phyloP scores from a whole-genome alignment of 2,797 vertebrate genomes.

The Premnoplex brunnescens region DNA sequence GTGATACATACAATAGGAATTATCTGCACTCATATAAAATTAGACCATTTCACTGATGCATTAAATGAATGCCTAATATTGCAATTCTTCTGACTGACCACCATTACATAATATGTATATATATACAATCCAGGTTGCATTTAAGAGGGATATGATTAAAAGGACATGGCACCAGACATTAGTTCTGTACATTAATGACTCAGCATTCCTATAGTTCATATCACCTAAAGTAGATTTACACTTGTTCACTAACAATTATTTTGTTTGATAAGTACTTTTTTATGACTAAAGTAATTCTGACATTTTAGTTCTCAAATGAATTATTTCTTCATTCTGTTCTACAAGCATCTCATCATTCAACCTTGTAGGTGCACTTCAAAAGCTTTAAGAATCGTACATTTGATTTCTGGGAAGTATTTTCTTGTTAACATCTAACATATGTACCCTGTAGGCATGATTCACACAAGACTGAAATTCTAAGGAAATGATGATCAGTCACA shows the following conservation, averaged over 20 bases:
- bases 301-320: neutral
- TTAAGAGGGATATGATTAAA: neutral
- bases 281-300: neutral
- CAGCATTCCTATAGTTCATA: neutral
- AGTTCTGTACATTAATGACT: neutral
- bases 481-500: conserved; percentile 80
- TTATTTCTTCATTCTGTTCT: neutral
- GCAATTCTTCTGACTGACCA: neutral
- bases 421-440: conserved; percentile 85
- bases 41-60: neutral
- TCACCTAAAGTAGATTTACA: neutral
- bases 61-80: neutral
- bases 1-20: neutral
- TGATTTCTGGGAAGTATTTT: conserved; percentile 79
- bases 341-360: neutral
- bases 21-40: neutral
- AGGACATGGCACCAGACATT: neutral
- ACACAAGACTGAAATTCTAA: conserved; percentile 79
- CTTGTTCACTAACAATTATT: neutral
- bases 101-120: neutral
- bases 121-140: neutral
- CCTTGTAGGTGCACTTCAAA: conserved; percentile 56
- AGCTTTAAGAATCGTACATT: conserved; percentile 62
- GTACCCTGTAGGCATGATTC: conserved; percentile 83
- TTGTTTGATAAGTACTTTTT: neutral